These are phyloP conservation scores for Otocyon megalotis DNA, from an alignment of 2,113 vertebrate species.

Conservation along the genomic window DNA sequence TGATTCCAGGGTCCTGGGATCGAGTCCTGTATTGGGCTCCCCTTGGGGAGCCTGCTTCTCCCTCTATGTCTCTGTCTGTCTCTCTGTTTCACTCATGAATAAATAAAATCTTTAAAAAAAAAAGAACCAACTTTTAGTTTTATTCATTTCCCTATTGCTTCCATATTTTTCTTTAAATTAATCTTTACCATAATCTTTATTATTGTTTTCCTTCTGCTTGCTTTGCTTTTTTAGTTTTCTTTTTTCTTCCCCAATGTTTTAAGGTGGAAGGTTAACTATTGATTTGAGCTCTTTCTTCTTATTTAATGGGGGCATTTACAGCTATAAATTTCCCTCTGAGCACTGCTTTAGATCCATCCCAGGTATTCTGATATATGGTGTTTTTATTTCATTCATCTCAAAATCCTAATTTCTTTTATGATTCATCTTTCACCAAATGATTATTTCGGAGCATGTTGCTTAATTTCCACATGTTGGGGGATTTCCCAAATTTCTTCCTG, in stretches of 20 bases:
- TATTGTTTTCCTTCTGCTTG: not conserved
- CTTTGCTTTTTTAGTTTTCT: not conserved
- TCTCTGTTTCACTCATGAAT: no score
- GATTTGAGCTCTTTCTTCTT: not conserved
- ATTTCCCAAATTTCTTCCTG: not conserved
- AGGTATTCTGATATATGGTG: not conserved
- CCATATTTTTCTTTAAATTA: not conserved
- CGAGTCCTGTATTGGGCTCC: no score
- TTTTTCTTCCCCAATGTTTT: not conserved
- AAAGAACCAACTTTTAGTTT: not conserved
- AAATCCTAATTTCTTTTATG: not conserved
- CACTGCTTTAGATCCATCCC: not conserved
- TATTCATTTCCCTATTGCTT: not conserved
- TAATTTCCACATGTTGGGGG: not conserved
- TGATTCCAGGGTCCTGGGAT: no score
- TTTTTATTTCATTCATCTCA: not conserved
- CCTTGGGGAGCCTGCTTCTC: no score
- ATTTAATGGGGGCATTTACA: not conserved
- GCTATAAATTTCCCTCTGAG: not conserved
- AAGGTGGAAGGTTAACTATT: not conserved
- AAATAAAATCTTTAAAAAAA: no score
- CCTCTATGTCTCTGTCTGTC: no score
- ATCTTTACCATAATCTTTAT: not conserved
- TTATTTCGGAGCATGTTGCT: not conserved
- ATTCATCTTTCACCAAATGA: not conserved